Base-by-base conservation (phyloP, 2,888 invertebrate species). In the Pristionchus japonicus region DNA sequence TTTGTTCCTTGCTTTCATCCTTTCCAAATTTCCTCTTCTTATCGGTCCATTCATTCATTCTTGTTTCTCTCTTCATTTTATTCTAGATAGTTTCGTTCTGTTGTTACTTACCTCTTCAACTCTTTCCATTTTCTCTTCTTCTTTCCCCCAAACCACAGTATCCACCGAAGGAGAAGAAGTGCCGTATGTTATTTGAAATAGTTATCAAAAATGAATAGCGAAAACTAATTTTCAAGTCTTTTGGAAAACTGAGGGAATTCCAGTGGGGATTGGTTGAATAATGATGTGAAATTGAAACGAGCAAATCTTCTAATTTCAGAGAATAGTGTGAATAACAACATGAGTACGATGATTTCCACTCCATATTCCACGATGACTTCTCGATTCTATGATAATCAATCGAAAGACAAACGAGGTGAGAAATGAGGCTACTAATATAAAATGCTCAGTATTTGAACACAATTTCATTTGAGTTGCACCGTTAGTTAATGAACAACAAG, bases 291-390 rank as follows among this genome's bases (percentile, higher is more conserved):
- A n/a, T n/a, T n/a, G n/a, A n/a, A n/a, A n/a, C n/a, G n/a, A n/a
- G 47, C 23, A 77, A 43, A 40, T 77, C 13, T 23, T 43, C 4
- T 40, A 43, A 23, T 77, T 77, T 20, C 43, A 77, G 77, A 77
- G 17, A 77, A 77, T 43, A 40, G 77, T 20, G 77, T 43, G n/a
- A 77, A 77, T 43, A 77, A 77, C 40, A 77, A 77, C 43, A 23
- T 77, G 47, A 43, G n/a, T n/a, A n/a, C n/a, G n/a, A n/a, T n/a
- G n/a, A n/a, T 43, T 27, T 77, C 37, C 77, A 43, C 15, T 67
- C 67, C 67, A 1, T 34, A 31, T 34, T 31, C 67, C 9, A 34
- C 67, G 31, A 67, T n/a, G 31, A 67, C 67, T 3, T 67, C 67
- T n/a, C 31, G 67, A 67, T 67, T 67, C 67, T 67, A 67, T 17